These are phyloP conservation scores for Steinernema feltiae DNA, from an alignment of 1,140 invertebrate species.

Conservation along the genomic window DNA sequence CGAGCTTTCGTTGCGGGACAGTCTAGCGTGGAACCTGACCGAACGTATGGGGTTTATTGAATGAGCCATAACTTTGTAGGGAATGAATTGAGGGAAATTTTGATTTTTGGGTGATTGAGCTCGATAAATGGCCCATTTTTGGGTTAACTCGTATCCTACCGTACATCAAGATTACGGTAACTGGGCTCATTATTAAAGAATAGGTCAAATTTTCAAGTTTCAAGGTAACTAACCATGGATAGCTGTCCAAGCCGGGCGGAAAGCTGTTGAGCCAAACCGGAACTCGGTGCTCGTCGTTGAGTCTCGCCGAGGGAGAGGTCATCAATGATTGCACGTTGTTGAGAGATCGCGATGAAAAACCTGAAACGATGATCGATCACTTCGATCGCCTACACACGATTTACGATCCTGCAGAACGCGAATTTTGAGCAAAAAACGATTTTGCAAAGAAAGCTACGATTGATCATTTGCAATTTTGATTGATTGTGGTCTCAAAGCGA, in stretches of 20 bases:
- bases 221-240: neutral
- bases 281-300: neutral
- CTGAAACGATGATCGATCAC: neutral
- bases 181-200: no score
- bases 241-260: neutral
- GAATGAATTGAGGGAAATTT: no score
- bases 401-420: neutral
- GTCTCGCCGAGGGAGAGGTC: neutral
- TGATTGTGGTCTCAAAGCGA: no score
- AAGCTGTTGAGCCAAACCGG: neutral
- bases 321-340: constrained; percentile 7
- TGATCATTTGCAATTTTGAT: no score
- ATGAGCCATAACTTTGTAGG: no score
- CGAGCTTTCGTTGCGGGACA: neutral
- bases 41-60: no score
- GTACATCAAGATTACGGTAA: no score
- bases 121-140: no score
- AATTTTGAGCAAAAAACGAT: neutral
- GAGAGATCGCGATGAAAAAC: neutral
- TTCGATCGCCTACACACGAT: neutral
- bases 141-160: no score
- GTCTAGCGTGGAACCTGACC: neutral
- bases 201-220: neutral
- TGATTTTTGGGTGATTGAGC: no score
- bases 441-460: no score